phyloP scores from a whole-genome alignment of 1,140 invertebrate genomes.

The Drosophila tropicalis region DNA sequence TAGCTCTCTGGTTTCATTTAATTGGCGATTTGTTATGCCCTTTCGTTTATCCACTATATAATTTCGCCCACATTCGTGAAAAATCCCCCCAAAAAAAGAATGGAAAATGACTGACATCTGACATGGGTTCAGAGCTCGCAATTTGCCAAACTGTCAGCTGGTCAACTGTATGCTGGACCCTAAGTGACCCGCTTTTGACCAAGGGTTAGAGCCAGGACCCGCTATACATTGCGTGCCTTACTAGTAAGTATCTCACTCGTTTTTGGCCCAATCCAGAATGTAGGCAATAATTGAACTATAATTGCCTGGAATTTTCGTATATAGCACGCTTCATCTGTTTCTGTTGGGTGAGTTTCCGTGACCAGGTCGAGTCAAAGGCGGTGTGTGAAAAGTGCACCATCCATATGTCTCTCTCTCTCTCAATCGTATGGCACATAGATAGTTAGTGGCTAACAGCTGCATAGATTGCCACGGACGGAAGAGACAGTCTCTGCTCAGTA shows the following conservation, averaged over 20 bases:
- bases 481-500: background rate
- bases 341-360: conserved; percentile 28
- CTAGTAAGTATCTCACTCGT: conserved; percentile 39
- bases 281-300: conserved; percentile 77
- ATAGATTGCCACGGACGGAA: conserved; percentile 56
- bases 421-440: conserved; percentile 51
- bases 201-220: conserved; percentile 29
- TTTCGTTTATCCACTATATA: conserved; percentile 1
- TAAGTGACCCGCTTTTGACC: conserved; percentile 40
- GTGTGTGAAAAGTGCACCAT: conserved; percentile 41
- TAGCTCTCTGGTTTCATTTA: background rate
- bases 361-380: conserved; percentile 32
- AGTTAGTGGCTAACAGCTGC: conserved; percentile 51
- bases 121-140: conserved; percentile 59
- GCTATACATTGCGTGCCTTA: conserved; percentile 29
- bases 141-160: conserved; percentile 69
- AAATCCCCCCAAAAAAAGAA: conserved; percentile 27
- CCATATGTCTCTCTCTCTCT: background rate
- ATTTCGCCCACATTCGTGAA: conserved; percentile 18
- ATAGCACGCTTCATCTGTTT: conserved; percentile 62
- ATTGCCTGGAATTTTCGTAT: conserved; percentile 63
- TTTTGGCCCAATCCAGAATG: conserved; percentile 6
- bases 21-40: conserved; percentile 1
- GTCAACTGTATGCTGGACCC: conserved; percentile 36
- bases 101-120: conserved; percentile 70